These are phyloP conservation scores for Argentina silus DNA, from an alignment of 2,797 vertebrate genomes.

Conservation along the genomic window DNA sequence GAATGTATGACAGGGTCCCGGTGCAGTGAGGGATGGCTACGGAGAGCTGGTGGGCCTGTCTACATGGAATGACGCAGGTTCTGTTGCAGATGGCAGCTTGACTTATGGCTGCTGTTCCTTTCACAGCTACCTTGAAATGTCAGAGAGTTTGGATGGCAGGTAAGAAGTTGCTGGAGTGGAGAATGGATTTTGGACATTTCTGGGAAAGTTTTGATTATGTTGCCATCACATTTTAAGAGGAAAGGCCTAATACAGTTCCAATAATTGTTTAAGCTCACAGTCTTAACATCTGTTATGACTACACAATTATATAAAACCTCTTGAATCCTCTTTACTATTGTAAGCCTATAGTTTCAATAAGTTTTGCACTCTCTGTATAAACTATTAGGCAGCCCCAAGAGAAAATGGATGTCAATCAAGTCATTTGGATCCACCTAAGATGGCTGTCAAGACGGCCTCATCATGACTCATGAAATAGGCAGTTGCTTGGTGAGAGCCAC, in stretches of 20 bases:
- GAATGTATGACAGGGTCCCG: conserved; percentile 72
- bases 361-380: not conserved
- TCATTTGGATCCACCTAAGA: not conserved
- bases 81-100: conserved; percentile 50
- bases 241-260: not conserved
- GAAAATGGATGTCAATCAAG: not conserved
- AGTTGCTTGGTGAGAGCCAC: not conserved
- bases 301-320: not conserved
- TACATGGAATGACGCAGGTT: conserved; percentile 62
- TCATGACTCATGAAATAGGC: not conserved
- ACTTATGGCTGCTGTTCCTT: conserved; percentile 53
- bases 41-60: conserved; percentile 40
- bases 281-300: not conserved
- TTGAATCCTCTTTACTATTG: not conserved
- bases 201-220: conserved; percentile 3
- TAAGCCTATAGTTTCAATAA: not conserved
- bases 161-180: conserved; percentile 42
- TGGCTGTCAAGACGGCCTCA: not conserved
- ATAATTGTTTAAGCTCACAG: not conserved
- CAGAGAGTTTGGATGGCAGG: conserved; percentile 35
- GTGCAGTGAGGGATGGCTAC: conserved; percentile 61
- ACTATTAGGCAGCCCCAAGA: not conserved
- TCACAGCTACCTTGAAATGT: conserved; percentile 52
- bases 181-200: conserved; percentile 19
- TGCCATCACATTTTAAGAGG: not conserved